Evolutionary conservation across 2,113 vertebrate genomes (phyloP).

Genomic region (Limanda limanda): DNA sequence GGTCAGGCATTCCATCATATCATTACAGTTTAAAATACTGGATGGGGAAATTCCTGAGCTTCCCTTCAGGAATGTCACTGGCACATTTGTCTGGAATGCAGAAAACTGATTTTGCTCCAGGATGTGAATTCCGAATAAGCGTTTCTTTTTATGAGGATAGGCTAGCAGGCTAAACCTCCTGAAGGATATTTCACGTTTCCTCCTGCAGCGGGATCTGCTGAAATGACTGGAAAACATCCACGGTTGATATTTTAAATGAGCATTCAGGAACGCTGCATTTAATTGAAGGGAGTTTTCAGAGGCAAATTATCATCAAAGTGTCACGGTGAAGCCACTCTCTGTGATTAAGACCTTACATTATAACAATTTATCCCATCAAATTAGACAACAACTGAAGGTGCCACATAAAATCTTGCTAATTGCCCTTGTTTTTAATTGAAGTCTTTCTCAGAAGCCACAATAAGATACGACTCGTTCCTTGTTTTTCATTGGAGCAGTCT

Average conservation of each 20-base stretch:
- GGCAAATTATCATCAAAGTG: conserved; percentile 26
- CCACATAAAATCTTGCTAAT: conserved; percentile 18
- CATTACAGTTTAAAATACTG: conserved; percentile 67
- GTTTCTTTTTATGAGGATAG: conserved; percentile 23
- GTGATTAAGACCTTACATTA: conserved; percentile 33
- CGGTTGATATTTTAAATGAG: conserved; percentile 27
- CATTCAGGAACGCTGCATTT: conserved; percentile 8
- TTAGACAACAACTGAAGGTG: conserved; percentile 26
- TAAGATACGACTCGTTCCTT: conserved; percentile 6
- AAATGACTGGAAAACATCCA: conserved; percentile 16
- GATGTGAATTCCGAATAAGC: conserved; percentile 43
- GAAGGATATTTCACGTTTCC: conserved; percentile 2
- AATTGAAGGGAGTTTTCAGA: conserved; percentile 18
- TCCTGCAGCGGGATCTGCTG: conserved; percentile 19
- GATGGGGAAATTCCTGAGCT: conserved; percentile 64
- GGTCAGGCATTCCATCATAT: conserved; percentile 57
- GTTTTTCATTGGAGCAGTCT: conserved; percentile 7
- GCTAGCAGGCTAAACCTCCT: neutral
- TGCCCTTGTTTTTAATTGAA: conserved; percentile 11
- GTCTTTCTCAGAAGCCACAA: conserved; percentile 31
- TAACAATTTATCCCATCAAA: conserved; percentile 14
- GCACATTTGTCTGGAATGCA: conserved; percentile 65
- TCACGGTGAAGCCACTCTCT: conserved; percentile 23
- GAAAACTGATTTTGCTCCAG: conserved; percentile 53
- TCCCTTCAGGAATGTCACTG: conserved; percentile 59